These are phyloP conservation scores for Menidia beryllina DNA, from an alignment of 2,113 vertebrate species.

Conservation along the genomic window DNA sequence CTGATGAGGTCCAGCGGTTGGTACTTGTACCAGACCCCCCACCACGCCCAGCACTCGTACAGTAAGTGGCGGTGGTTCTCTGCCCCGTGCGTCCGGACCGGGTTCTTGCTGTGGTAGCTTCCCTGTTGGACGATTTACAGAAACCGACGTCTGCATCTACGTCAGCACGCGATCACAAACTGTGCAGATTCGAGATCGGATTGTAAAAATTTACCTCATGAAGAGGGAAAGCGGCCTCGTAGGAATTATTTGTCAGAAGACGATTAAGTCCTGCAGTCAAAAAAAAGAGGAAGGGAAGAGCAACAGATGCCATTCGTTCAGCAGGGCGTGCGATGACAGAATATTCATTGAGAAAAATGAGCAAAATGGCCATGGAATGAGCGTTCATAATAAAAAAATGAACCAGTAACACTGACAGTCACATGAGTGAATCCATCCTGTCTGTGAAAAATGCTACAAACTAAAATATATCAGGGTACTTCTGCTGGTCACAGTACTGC, in stretches of 20 bases:
- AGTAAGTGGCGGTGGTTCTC: constrained; percentile 93
- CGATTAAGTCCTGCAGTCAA: constrained; percentile 89
- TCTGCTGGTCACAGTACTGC: no score
- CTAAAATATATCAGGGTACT: no score
- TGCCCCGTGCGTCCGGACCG: constrained; percentile 90
- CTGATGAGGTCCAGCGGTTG: constrained; percentile 92
- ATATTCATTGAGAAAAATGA: not conserved
- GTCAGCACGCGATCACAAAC: not conserved
- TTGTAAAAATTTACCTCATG: constrained; percentile 89
- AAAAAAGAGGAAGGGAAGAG: constrained; percentile 21
- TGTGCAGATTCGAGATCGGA: not conserved
- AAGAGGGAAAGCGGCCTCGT: constrained; percentile 95
- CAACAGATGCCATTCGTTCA: not conserved
- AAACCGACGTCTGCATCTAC: not conserved
- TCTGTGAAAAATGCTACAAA: no score
- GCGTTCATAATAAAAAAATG: no score
- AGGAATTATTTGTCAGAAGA: constrained; percentile 93
- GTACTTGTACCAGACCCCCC: constrained; percentile 96
- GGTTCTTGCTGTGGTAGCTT: constrained; percentile 93
- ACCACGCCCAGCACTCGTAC: constrained; percentile 95
- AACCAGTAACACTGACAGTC: no score
- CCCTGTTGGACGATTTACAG: constrained; percentile 79
- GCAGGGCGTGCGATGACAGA: not conserved
- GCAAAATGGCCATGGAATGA: not conserved
- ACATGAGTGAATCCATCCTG: no score